These are phyloP conservation scores for Autographa pulchrina DNA, from an alignment of 2,888 invertebrate species.

Conservation along the genomic window DNA sequence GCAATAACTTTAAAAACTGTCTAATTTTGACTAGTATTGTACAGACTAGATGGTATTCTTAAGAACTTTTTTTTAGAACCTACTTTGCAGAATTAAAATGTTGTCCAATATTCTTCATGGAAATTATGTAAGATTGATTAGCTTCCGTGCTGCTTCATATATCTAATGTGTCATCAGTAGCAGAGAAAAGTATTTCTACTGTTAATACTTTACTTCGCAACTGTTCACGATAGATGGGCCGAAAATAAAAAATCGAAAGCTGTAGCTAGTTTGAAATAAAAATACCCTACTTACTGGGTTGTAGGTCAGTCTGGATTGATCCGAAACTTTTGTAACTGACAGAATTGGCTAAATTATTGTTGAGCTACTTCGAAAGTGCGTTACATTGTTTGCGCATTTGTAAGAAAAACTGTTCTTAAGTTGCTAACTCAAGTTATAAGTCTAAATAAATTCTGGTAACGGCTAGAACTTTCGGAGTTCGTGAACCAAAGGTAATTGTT, in stretches of 20 bases:
- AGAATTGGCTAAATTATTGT: constrained; percentile 51
- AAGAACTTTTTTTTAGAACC: no score
- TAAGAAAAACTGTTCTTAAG: constrained; percentile 42
- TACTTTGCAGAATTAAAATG: no score
- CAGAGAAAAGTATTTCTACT: no score
- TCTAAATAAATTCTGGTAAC: constrained; percentile 27
- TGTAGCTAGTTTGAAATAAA: background rate
- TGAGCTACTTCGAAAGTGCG: constrained; percentile 39
- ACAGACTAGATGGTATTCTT: no score
- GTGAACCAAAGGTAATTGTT: constrained; percentile 29
- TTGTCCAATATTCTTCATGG: no score
- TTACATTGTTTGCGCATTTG: constrained; percentile 44
- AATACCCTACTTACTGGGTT: constrained; percentile 18
- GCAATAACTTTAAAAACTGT: background rate
- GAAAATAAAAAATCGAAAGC: no score
- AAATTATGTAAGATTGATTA: no score
- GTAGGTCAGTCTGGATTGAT: constrained; percentile 12
- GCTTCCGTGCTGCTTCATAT: no score
- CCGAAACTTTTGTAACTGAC: constrained; percentile 40
- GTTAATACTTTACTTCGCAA: no score
- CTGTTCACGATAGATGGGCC: no score
- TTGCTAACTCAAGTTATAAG: constrained; percentile 37
- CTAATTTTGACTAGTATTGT: background rate
- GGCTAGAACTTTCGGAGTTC: constrained; percentile 20
- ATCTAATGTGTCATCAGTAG: no score